Evolutionary conservation across 1,140 invertebrate species (phyloP).

Genomic region (Euura saliciscinereae): DNA sequence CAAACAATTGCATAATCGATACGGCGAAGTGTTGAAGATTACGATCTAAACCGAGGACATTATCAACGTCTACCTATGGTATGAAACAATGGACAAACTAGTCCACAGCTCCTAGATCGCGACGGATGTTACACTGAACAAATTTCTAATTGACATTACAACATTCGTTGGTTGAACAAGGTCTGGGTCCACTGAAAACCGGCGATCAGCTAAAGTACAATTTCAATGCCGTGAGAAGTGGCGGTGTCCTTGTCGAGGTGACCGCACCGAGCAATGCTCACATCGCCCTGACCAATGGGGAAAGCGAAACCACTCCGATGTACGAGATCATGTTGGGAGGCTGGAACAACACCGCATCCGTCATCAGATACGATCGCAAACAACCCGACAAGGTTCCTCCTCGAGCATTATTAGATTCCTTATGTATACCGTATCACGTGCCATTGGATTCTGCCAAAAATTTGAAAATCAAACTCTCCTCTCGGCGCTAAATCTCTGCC

Average conservation of each 20-base stretch:
- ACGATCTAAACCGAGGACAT: neutral
- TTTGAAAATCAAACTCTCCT: too few species aligned
- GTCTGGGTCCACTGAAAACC: constrained; percentile 60
- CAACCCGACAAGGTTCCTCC: constrained; percentile 68
- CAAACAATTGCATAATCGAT: too few species aligned
- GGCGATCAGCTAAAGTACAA: constrained; percentile 65
- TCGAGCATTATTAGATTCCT: constrained; percentile 4
- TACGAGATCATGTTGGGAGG: constrained; percentile 69
- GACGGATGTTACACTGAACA: neutral
- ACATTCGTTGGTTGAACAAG: constrained; percentile 30
- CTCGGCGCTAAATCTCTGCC: neutral
- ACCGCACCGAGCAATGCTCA: constrained; percentile 67
- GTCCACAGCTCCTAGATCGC: too few species aligned
- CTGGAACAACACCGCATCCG: constrained; percentile 68
- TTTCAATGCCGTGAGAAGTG: constrained; percentile 62
- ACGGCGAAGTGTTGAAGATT: neutral
- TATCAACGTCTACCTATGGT: neutral
- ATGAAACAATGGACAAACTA: neutral
- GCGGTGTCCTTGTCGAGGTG: constrained; percentile 62
- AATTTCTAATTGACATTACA: neutral
- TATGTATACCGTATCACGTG: neutral
- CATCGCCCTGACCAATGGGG: constrained; percentile 60
- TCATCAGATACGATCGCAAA: constrained; percentile 66
- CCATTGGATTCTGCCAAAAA: neutral
- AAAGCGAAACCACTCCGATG: constrained; percentile 62